Percentiles rank a stretch among this genome's conserved stretches.
Evolutionary conservation across 2,113 vertebrate genomes (phyloP).

Genomic region (Lota lota): DNA sequence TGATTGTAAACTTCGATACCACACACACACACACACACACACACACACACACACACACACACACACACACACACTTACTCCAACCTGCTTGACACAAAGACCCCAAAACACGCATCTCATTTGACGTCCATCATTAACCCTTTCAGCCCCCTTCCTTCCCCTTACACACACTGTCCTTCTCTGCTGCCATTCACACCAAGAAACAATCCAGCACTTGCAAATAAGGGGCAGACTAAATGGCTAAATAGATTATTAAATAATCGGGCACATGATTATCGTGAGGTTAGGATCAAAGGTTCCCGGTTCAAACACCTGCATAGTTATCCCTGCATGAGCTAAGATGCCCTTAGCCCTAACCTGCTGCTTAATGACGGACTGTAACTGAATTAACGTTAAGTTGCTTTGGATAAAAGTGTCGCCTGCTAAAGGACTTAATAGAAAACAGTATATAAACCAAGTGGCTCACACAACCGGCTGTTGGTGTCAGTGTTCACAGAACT

Average conservation of each 20-base stretch:
- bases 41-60: not conserved
- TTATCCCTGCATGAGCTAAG: too few species aligned
- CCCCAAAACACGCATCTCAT: slow-evolving; percentile 30
- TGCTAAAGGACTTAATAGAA: too few species aligned
- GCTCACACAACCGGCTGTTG: not conserved
- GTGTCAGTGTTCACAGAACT: slow-evolving; percentile 21
- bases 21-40: slow-evolving; percentile 3
- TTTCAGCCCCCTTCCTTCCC: slow-evolving; percentile 22
- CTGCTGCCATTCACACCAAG: slow-evolving; percentile 47
- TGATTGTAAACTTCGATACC: not conserved
- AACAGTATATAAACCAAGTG: too few species aligned
- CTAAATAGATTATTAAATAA: too few species aligned
- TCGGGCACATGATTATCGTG: too few species aligned
- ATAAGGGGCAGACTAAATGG: slow-evolving; percentile 23
- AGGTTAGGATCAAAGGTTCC: too few species aligned
- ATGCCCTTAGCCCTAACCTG: too few species aligned
- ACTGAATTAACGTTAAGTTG: slow-evolving; percentile 7
- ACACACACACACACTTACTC: slow-evolving; percentile 6
- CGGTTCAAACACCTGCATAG: too few species aligned
- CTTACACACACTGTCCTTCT: slow-evolving; percentile 41
- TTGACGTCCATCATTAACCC: slow-evolving; percentile 46
- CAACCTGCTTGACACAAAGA: slow-evolving; percentile 27
- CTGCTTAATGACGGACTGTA: too few species aligned
- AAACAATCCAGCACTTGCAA: slow-evolving; percentile 35
- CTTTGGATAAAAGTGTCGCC: not conserved